Evolutionary conservation across 2,797 vertebrate genomes (phyloP).

Genomic region (Lepidocolaptes lacrymiger): DNA sequence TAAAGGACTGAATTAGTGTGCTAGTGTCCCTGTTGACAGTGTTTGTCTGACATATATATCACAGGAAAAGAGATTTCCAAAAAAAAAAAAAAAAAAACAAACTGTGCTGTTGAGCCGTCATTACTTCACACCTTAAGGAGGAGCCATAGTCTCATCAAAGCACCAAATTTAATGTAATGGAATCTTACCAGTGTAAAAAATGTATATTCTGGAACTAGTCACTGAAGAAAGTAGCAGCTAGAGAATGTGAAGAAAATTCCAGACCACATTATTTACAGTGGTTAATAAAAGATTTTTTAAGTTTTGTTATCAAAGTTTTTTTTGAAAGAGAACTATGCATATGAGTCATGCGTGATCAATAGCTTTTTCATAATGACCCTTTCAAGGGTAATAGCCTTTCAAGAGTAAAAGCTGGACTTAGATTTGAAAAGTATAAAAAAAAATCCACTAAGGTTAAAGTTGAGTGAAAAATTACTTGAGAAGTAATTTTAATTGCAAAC

Average conservation of each 20-base stretch:
- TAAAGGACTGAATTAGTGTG: not conserved
- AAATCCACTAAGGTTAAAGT: not conserved
- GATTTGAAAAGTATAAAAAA: not conserved
- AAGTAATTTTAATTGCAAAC: not conserved
- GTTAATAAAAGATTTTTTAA: not conserved
- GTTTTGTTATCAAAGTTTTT: not conserved
- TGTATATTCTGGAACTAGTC: not conserved
- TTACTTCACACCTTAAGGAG: not conserved
- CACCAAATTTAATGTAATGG: not conserved
- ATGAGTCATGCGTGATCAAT: rapidly evolving
- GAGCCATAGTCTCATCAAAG: not conserved
- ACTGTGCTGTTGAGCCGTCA: not conserved
- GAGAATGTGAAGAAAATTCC: not conserved
- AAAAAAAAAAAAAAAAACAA: not conserved
- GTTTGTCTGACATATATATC: not conserved
- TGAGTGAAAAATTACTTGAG: not conserved
- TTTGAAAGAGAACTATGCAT: not conserved
- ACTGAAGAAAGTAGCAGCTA: not conserved
- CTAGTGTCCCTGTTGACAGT: not conserved
- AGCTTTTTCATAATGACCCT: not conserved
- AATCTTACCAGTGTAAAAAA: not conserved
- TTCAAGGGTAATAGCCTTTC: not conserved
- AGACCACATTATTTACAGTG: not conserved
- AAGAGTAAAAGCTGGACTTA: not conserved
- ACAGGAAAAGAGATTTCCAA: not conserved